Evolutionary conservation across 2,888 invertebrate genomes (phyloP).

Genomic region (Philereme transversata): DNA sequence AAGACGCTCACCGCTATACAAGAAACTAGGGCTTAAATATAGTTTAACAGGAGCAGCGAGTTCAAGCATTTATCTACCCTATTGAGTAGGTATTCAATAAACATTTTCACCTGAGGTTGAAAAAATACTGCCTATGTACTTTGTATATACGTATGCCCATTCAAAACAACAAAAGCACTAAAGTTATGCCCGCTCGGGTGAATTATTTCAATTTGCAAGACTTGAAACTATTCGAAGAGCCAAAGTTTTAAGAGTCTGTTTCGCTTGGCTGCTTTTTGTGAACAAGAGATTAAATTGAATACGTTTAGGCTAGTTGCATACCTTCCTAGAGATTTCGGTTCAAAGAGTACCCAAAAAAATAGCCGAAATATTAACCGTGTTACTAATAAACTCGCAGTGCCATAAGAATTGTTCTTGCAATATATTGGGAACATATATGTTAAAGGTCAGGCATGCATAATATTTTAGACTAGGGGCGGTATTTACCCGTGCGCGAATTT

Average conservation of each 20-base stretch:
- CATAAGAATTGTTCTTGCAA: no score
- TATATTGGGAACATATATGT: no score
- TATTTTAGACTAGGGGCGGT: no score
- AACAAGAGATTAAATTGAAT: conserved; percentile 27
- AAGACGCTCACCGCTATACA: no score
- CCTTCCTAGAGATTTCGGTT: neutral
- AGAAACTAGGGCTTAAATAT: no score
- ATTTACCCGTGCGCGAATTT: no score
- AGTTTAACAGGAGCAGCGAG: no score
- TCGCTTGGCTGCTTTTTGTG: conserved; percentile 57
- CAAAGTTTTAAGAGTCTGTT: conserved; percentile 65
- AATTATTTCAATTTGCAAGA: conserved; percentile 74
- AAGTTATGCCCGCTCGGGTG: conserved; percentile 62
- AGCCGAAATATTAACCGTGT: no score
- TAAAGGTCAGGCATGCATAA: no score
- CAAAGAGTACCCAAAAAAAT: no score
- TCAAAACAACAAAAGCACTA: conserved; percentile 56
- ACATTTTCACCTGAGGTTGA: neutral
- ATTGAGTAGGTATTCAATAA: neutral
- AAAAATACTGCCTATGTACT: neutral
- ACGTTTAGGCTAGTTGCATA: conserved; percentile 1
- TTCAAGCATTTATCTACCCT: no score
- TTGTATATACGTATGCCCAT: conserved; percentile 22
- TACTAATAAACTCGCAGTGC: no score
- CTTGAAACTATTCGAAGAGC: conserved; percentile 65